Percentiles rank a stretch among this genome's conserved stretches.
Evolutionary conservation across 2,113 vertebrate species (phyloP).

Genomic region (Donacobius atricapilla): DNA sequence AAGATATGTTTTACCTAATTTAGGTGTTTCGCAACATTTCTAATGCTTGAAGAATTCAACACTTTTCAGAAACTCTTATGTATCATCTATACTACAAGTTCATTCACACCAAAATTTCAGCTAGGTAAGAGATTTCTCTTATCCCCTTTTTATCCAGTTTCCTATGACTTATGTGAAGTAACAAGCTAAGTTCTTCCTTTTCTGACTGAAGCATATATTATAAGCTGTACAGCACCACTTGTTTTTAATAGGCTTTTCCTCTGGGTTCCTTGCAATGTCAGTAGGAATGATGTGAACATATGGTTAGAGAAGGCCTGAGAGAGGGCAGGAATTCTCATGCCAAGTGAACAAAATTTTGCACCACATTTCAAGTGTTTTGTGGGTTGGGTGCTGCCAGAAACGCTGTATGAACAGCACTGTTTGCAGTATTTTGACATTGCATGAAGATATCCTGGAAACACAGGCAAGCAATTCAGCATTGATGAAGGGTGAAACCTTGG

Average conservation of each 20-base stretch:
- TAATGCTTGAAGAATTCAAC: neutral
- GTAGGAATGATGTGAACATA: conserved; percentile 50
- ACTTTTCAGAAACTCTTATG: neutral
- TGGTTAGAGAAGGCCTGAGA: conserved; percentile 31
- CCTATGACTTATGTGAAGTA: neutral
- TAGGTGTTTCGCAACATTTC: neutral
- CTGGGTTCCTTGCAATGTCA: neutral
- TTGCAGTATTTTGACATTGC: conserved; percentile 43
- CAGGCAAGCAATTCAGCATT: neutral
- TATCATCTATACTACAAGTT: neutral
- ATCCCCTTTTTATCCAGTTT: neutral
- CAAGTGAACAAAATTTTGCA: conserved; percentile 17
- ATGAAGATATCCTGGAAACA: neutral
- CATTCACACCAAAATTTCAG: neutral
- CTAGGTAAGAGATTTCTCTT: neutral
- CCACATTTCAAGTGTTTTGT: neutral
- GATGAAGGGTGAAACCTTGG: neutral
- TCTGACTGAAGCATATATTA: conserved; percentile 1
- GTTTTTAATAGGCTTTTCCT: conserved; percentile 28
- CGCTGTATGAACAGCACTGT: neutral
- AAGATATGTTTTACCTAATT: neutral
- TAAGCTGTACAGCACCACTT: neutral
- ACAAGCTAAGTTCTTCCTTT: neutral
- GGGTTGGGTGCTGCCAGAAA: neutral
- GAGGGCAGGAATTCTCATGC: conserved; percentile 21